Conservation (phyloP, 2,888 invertebrate genomes). For the Parochlus steinenii region DNA sequence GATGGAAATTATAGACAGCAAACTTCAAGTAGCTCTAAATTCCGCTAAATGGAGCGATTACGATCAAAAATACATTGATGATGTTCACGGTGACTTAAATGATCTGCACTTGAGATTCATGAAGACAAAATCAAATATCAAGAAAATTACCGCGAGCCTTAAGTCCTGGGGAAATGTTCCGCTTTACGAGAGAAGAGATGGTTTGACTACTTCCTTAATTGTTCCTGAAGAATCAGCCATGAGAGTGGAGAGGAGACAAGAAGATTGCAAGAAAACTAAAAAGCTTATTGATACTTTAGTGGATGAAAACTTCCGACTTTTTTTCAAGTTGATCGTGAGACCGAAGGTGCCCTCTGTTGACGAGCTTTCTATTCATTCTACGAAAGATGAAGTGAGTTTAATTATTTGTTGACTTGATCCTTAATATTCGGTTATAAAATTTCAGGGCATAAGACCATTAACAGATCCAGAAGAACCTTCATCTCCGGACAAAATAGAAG, state of each 20-base stretch:
- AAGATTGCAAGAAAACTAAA: slow-evolving; percentile 33
- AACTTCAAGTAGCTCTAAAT: slow-evolving; percentile 49
- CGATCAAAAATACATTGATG: slow-evolving; percentile 52
- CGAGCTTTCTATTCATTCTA: slow-evolving; percentile 16
- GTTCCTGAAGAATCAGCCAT: slow-evolving; percentile 27
- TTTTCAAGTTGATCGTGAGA: slow-evolving; percentile 44
- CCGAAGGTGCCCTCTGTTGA: slow-evolving; percentile 29
- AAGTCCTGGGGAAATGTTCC: slow-evolving; percentile 57
- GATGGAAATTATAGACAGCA: slow-evolving; percentile 51
- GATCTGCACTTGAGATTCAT: slow-evolving; percentile 52
- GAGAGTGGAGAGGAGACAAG: slow-evolving; percentile 21
- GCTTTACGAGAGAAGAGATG: slow-evolving; percentile 56
- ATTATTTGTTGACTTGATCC: slow-evolving; percentile 13
- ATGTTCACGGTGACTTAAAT: slow-evolving; percentile 48
- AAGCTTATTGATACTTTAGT: slow-evolving; percentile 40
- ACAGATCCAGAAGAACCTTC: slow-evolving; percentile 14
- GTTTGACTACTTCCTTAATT: slow-evolving; percentile 37
- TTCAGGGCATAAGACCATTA: slow-evolving; percentile 1
- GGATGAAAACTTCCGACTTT: slow-evolving; percentile 47
- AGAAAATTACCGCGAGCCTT: slow-evolving; percentile 37
- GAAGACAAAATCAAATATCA: slow-evolving; percentile 48
- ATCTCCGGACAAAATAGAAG: slow-evolving; percentile 15
- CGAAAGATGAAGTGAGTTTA: slow-evolving; percentile 17
- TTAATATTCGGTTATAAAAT: too few relatives aligned
- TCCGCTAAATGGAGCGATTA: slow-evolving; percentile 58